phyloP scores from a whole-genome alignment of 1,140 invertebrate species.

The Bombus breviceps region DNA sequence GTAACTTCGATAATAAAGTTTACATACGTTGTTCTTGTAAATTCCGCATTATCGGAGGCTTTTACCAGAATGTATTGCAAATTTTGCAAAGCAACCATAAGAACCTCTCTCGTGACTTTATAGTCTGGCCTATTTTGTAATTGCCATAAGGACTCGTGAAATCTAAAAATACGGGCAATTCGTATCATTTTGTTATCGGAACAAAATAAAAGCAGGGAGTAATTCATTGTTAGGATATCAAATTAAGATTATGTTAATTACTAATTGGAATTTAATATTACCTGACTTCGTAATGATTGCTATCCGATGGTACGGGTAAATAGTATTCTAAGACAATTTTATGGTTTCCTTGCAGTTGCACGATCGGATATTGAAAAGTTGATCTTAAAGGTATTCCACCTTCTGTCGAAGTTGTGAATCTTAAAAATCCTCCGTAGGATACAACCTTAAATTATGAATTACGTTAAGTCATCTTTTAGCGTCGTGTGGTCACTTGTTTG shows the following conservation, averaged over 20 bases:
- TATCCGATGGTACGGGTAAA: constrained; percentile 76
- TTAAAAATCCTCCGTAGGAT: constrained; percentile 96
- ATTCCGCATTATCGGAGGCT: constrained; percentile 88
- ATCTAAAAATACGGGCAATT: constrained; percentile 70
- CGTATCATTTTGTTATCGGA: no score
- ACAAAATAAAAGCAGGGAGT: background rate
- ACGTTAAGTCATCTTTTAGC: no score
- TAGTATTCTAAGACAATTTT: constrained; percentile 91
- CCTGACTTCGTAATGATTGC: constrained; percentile 86
- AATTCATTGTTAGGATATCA: background rate
- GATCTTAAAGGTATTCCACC: constrained; percentile 84
- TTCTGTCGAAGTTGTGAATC: constrained; percentile 89
- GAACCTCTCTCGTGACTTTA: constrained; percentile 87
- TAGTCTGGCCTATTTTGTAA: constrained; percentile 85
- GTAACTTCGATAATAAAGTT: background rate
- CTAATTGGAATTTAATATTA: constrained; percentile 58
- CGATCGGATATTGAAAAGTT: constrained; percentile 89
- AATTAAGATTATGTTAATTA: background rate
- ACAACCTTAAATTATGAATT: constrained; percentile 83
- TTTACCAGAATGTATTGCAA: constrained; percentile 91
- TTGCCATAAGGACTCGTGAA: constrained; percentile 87
- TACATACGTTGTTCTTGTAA: constrained; percentile 85
- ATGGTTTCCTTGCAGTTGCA: constrained; percentile 92
- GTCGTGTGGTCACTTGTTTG: background rate
- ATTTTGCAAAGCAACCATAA: constrained; percentile 96